Evolutionary conservation across 1,140 invertebrate species (phyloP).

Genomic region (Ctenoplectra terminalis): DNA sequence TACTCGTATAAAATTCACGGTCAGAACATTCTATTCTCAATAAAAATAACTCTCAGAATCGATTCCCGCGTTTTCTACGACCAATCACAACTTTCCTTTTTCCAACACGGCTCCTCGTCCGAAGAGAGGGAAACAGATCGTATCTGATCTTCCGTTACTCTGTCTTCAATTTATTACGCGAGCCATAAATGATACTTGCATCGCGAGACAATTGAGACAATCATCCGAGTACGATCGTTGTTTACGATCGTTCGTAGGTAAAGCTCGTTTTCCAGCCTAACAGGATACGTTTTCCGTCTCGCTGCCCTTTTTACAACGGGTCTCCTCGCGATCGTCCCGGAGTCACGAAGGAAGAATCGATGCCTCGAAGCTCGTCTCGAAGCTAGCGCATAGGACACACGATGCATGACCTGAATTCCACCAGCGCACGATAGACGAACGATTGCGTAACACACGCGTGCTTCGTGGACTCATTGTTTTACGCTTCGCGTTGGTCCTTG

Average conservation of each 20-base stretch:
- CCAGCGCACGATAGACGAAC: constrained; percentile 64
- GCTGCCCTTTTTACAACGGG: background rate
- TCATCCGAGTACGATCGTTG: background rate
- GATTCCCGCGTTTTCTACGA: background rate
- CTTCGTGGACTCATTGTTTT: constrained; percentile 39
- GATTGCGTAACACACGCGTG: constrained; percentile 71
- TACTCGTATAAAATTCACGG: no score
- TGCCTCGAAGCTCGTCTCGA: constrained; percentile 46
- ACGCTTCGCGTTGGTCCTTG: constrained; percentile 51
- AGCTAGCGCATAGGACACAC: constrained; percentile 66
- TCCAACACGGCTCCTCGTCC: background rate
- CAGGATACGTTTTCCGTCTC: background rate
- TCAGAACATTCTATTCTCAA: no score
- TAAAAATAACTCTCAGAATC: no score
- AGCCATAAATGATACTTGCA: background rate
- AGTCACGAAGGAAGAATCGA: constrained; percentile 37
- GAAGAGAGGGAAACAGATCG: background rate
- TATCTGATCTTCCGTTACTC: background rate
- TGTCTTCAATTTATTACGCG: constrained; percentile 1
- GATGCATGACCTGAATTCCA: constrained; percentile 77
- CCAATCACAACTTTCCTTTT: background rate
- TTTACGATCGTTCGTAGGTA: background rate
- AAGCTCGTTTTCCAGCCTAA: background rate
- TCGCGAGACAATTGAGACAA: background rate
- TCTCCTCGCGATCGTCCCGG: background rate